Percentiles rank a stretch among this genome's conserved stretches.
These are phyloP conservation scores for Balaenoptera acutorostrata DNA, from an alignment of 2,113 vertebrate species.

Conservation along the genomic window DNA sequence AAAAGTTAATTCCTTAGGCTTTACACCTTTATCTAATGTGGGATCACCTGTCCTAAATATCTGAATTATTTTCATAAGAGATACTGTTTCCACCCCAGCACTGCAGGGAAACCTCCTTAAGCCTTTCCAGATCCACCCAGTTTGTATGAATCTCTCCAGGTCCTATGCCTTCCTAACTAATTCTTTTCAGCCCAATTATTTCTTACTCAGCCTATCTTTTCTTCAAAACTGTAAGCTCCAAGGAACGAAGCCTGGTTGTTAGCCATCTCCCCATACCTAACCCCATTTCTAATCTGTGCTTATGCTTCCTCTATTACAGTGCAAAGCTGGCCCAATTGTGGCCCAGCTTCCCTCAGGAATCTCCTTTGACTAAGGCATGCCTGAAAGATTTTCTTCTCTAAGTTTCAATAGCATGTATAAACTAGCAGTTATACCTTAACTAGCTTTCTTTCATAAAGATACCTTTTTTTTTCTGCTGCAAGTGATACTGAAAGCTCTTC, in stretches of 20 bases:
- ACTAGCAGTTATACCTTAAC: neutral
- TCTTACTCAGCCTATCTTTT: neutral
- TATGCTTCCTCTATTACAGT: neutral
- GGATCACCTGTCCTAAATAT: neutral
- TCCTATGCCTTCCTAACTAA: neutral
- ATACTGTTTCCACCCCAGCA: neutral
- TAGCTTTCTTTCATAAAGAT: neutral
- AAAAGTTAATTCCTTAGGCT: neutral
- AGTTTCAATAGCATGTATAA: neutral
- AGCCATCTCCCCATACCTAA: neutral
- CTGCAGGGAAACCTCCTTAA: neutral
- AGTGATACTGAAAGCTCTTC: neutral
- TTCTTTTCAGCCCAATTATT: neutral
- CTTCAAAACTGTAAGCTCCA: neutral
- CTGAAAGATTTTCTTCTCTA: neutral
- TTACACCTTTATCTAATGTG: neutral
- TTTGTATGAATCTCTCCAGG: neutral
- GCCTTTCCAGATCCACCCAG: neutral
- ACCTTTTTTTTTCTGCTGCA: neutral
- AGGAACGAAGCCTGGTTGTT: neutral
- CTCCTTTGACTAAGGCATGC: neutral
- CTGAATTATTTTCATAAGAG: conserved; percentile 6
- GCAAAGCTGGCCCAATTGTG: neutral
- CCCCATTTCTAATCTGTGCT: neutral
- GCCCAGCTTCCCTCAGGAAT: neutral